A percentile compares a stretch with the other conserved stretches of the same genome.
These are phyloP conservation scores for Oscheius sp. DNA, from an alignment of 2,888 invertebrate species.

Conservation along the genomic window DNA sequence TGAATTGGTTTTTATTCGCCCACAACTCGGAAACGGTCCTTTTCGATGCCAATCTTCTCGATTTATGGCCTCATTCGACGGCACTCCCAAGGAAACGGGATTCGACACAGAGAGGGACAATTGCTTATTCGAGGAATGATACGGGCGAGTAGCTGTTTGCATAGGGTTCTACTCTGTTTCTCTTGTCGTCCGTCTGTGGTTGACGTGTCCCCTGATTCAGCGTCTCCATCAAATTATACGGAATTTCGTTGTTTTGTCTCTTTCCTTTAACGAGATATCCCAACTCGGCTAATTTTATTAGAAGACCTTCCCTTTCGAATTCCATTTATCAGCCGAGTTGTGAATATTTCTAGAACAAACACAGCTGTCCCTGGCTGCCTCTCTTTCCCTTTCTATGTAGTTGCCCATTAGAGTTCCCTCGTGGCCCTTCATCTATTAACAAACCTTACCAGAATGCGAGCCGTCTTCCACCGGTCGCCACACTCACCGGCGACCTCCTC, in stretches of 20 bases:
- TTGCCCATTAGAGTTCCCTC: slow-evolving; percentile 22
- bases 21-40: not conserved
- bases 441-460: slow-evolving; percentile 6
- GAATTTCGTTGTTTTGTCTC: not conserved
- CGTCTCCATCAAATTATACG: not conserved
- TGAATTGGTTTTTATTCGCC: not conserved
- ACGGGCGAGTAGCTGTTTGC: not conserved
- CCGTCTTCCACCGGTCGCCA: slow-evolving; percentile 18
- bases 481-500: not conserved
- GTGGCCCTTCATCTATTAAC: not conserved
- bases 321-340: slow-evolving; percentile 4
- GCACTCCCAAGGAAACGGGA: slow-evolving; percentile 12
- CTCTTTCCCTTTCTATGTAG: slow-evolving; percentile 7
- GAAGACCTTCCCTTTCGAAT: not conserved
- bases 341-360: slow-evolving; percentile 11
- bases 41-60: slow-evolving; percentile 13
- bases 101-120: not conserved
- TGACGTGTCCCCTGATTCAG: slow-evolving; percentile 19
- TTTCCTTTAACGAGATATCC: not conserved
- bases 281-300: too few relatives aligned
- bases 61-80: slow-evolving; percentile 22
- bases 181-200: not conserved
- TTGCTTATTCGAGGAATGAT: not conserved
- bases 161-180: not conserved
- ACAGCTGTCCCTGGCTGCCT: slow-evolving; percentile 24